phyloP scores from a whole-genome alignment of 1,140 invertebrate species.

The Drosophila prosaltans region DNA sequence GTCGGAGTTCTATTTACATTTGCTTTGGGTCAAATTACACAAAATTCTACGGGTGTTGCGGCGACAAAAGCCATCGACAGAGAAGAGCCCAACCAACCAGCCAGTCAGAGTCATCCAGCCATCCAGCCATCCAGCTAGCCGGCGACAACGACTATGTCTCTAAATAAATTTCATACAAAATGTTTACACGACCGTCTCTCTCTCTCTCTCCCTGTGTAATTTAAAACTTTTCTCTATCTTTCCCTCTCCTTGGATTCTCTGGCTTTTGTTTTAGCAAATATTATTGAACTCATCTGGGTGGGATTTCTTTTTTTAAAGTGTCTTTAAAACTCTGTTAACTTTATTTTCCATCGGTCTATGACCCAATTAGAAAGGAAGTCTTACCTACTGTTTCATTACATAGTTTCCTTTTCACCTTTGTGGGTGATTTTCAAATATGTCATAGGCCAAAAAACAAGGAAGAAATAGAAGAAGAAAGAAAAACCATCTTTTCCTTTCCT shows the following conservation, averaged over 20 bases:
- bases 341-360: slow-evolving; percentile 32
- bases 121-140: not conserved
- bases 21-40: slow-evolving; percentile 82
- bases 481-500: slow-evolving; percentile 11
- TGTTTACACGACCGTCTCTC: slow-evolving; percentile 59
- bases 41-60: slow-evolving; percentile 81
- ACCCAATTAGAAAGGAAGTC: slow-evolving; percentile 60
- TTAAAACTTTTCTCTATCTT: slow-evolving; percentile 55
- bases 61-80: slow-evolving; percentile 76
- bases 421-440: slow-evolving; percentile 44
- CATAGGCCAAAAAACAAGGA: slow-evolving; percentile 30
- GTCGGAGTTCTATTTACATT: slow-evolving; percentile 79
- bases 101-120: slow-evolving; percentile 9
- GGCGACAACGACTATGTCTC: slow-evolving; percentile 25
- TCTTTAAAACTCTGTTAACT: slow-evolving; percentile 42
- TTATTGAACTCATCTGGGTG: slow-evolving; percentile 58
- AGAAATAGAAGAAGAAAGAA: too few relatives aligned
- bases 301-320: slow-evolving; percentile 23
- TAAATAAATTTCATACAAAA: slow-evolving; percentile 70
- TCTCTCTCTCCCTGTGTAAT: slow-evolving; percentile 51
- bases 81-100: slow-evolving; percentile 40
- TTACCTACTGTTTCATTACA: not conserved
- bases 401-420: slow-evolving; percentile 36
- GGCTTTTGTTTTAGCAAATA: slow-evolving; percentile 68
- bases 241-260: slow-evolving; percentile 14